Evolutionary conservation across 2,113 vertebrate genomes (phyloP).

Genomic region (Gobio gobio): DNA sequence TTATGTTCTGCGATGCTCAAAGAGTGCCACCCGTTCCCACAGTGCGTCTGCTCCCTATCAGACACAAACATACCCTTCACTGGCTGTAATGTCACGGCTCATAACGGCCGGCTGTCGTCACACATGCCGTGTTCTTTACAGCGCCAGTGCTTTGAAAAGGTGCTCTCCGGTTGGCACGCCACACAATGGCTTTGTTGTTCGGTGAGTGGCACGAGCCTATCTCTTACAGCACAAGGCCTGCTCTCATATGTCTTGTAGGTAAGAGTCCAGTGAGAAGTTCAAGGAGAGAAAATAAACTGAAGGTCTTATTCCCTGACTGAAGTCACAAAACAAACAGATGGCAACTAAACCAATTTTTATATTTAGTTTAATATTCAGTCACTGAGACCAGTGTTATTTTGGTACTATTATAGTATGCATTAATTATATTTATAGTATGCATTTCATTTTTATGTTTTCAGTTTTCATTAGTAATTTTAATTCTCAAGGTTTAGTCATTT

Average conservation of each 20-base stretch:
- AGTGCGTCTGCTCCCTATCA: background rate
- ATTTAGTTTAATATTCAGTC: background rate
- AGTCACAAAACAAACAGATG: background rate
- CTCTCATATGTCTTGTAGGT: slow-evolving; percentile 46
- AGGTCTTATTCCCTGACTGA: background rate
- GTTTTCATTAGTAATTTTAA: too few relatives aligned
- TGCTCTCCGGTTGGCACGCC: slow-evolving; percentile 35
- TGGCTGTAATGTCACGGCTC: slow-evolving; percentile 33
- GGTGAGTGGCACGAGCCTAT: slow-evolving; percentile 42
- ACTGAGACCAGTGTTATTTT: too few relatives aligned
- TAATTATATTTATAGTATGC: too few relatives aligned
- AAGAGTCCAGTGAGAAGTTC: slow-evolving; percentile 22
- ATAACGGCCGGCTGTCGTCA: slow-evolving; percentile 34
- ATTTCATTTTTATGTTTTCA: too few relatives aligned
- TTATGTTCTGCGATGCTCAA: slow-evolving; percentile 20
- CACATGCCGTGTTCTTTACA: slow-evolving; percentile 49
- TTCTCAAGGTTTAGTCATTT: too few relatives aligned
- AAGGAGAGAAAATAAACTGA: slow-evolving; percentile 44
- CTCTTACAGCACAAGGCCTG: slow-evolving; percentile 44
- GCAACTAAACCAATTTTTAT: background rate
- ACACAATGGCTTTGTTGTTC: slow-evolving; percentile 54
- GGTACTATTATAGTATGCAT: too few relatives aligned
- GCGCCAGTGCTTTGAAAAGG: slow-evolving; percentile 31
- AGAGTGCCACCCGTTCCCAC: background rate
- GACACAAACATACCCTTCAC: slow-evolving; percentile 32